These are phyloP conservation scores for Dioctria rufipes DNA, from an alignment of 2,888 invertebrate genomes.

Conservation along the genomic window DNA sequence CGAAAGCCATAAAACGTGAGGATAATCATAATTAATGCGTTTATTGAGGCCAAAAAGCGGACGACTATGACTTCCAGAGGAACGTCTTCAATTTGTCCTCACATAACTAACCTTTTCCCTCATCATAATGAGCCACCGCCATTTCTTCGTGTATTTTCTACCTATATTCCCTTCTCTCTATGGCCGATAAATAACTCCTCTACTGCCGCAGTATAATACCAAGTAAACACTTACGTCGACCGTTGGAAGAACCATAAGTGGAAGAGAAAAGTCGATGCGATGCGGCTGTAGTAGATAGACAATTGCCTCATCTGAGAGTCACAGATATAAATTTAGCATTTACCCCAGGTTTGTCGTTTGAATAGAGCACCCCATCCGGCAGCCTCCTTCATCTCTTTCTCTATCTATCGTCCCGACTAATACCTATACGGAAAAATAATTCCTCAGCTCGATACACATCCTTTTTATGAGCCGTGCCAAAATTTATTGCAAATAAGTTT, in stretches of 20 bases:
- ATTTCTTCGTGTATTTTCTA: conserved; percentile 43
- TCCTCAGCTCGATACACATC: conserved; percentile 61
- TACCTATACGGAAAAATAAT: conserved; percentile 59
- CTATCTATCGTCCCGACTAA: conserved; percentile 41
- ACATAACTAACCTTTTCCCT: conserved; percentile 53
- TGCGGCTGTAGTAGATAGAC: conserved; percentile 46
- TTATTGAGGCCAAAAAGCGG: conserved; percentile 52
- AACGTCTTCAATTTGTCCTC: conserved; percentile 48
- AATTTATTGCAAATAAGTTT: conserved; percentile 66
- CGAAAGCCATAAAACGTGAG: conserved; percentile 72
- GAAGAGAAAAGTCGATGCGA: background rate
- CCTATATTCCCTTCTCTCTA: conserved; percentile 11
- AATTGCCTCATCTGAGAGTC: conserved; percentile 57
- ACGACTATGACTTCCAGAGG: conserved; percentile 36
- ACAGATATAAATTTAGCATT: conserved; percentile 58
- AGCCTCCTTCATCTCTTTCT: background rate
- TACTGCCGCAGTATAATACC: conserved; percentile 36
- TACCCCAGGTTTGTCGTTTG: conserved; percentile 50
- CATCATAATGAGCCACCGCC: conserved; percentile 43
- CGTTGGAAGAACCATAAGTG: background rate
- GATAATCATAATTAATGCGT: conserved; percentile 71
- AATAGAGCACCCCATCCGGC: conserved; percentile 21
- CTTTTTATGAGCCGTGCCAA: conserved; percentile 64
- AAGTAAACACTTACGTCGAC: conserved; percentile 40
- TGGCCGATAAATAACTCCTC: conserved; percentile 46